Conservation (phyloP, 2,113 vertebrate genomes). For the Martes martes region DNA sequence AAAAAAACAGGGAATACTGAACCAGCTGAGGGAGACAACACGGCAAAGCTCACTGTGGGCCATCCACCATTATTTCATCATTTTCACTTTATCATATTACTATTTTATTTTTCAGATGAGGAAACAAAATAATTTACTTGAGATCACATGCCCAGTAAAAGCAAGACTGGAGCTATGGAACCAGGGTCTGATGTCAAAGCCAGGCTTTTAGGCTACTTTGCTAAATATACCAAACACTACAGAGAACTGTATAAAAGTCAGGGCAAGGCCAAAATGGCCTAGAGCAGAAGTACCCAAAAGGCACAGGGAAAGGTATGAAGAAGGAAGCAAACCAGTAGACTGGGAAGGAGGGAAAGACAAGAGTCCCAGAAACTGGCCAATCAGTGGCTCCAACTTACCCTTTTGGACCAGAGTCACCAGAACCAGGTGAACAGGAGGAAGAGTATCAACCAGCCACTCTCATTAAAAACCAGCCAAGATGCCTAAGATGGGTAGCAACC, state of each 20-base stretch:
- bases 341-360: neutral
- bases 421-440: neutral
- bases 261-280: neutral
- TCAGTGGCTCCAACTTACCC: neutral
- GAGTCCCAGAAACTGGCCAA: neutral
- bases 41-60: neutral
- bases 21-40: neutral
- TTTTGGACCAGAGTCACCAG: neutral
- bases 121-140: neutral
- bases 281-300: neutral
- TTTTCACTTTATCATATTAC: neutral
- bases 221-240: neutral
- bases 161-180: neutral
- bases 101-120: slow-evolving; percentile 4
- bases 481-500: neutral
- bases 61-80: neutral
- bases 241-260: neutral
- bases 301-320: neutral
- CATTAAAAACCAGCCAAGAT: neutral
- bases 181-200: neutral
- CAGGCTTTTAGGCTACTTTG: neutral
- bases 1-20: neutral
- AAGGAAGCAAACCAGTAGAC: neutral
- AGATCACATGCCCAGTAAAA: neutral
- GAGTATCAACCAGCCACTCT: neutral